Percentiles rank a stretch among this genome's conserved stretches.
Evolutionary conservation across 2,888 invertebrate genomes (phyloP).

Genomic region (Yponomeuta plumbellus): DNA sequence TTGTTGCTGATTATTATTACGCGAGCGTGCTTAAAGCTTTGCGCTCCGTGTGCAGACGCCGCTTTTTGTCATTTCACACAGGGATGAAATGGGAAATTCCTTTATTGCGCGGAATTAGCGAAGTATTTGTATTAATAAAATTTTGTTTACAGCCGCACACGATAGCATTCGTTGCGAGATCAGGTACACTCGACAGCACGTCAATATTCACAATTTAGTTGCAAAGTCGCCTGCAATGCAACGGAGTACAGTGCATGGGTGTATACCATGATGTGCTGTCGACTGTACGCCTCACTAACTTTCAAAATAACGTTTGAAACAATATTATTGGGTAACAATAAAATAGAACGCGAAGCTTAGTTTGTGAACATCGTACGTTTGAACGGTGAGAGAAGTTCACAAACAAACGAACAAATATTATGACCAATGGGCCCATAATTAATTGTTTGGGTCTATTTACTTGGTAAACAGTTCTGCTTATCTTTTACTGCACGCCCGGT

Average conservation of each 20-base stretch:
- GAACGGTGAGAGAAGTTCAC: slow-evolving; percentile 39
- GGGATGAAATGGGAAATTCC: slow-evolving; percentile 12
- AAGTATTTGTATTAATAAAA: slow-evolving; percentile 12
- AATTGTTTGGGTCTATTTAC: slow-evolving; percentile 69
- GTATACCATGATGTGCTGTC: too few relatives aligned
- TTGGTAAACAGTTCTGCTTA: slow-evolving; percentile 62
- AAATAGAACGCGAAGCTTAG: not conserved
- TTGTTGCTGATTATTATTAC: slow-evolving; percentile 70
- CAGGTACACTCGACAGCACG: too few relatives aligned
- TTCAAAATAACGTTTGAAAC: not conserved
- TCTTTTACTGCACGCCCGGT: slow-evolving; percentile 61
- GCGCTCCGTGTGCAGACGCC: slow-evolving; percentile 52
- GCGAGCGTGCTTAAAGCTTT: slow-evolving; percentile 63
- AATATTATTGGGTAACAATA: not conserved
- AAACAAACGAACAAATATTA: slow-evolving; percentile 64
- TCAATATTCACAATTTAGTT: too few relatives aligned
- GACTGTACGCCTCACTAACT: not conserved
- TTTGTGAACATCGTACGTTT: slow-evolving; percentile 16
- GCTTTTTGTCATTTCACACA: slow-evolving; percentile 22
- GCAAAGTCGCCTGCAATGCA: too few relatives aligned
- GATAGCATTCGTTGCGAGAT: not conserved
- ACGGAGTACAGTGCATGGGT: too few relatives aligned
- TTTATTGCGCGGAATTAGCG: slow-evolving; percentile 9
- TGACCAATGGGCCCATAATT: slow-evolving; percentile 72
- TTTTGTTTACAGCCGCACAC: not conserved